phyloP scores from a whole-genome alignment of 2,888 invertebrate genomes.

The Glaucopsyche alexis region DNA sequence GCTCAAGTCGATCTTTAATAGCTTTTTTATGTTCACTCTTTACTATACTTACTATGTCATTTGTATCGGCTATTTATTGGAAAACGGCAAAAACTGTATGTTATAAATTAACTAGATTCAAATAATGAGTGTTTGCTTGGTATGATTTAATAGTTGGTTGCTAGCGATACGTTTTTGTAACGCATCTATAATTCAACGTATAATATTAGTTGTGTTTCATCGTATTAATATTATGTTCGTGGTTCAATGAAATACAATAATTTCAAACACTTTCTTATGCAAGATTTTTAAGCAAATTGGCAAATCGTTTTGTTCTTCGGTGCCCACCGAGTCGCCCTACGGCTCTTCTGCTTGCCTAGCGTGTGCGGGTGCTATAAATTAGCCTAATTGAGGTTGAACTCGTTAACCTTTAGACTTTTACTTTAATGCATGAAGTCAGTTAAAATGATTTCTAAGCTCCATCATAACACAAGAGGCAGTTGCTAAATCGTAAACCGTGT shows the following conservation, averaged over 20 bases:
- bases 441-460: no score
- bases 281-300: no score
- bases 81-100: constrained; percentile 2
- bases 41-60: constrained; percentile 10
- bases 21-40: constrained; percentile 15
- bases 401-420: no score
- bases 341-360: no score
- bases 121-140: background rate
- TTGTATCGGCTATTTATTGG: constrained; percentile 2
- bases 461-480: background rate
- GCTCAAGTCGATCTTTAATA: constrained; percentile 2
- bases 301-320: no score
- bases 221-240: background rate
- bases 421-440: no score
- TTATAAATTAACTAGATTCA: background rate
- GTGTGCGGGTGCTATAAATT: no score
- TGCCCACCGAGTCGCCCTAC: no score
- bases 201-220: background rate
- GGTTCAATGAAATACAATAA: no score
- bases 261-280: no score
- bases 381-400: no score
- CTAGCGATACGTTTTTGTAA: background rate
- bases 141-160: background rate
- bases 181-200: background rate
- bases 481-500: background rate